Base-by-base conservation (phyloP, 1,140 invertebrate species). In the Diabrotica virgifera region DNA sequence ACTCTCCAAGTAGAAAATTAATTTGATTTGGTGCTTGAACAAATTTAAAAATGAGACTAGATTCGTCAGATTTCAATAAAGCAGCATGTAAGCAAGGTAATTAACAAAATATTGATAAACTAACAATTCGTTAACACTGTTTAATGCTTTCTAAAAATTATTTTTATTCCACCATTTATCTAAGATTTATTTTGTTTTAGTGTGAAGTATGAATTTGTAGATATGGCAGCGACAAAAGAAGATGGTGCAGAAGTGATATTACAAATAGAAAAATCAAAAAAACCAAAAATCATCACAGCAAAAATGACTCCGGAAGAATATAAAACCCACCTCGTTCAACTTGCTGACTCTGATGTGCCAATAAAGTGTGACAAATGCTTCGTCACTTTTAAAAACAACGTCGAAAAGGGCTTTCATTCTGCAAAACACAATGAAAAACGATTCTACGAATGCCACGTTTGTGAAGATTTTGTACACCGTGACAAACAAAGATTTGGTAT, bases 401-500 rank as follows among this genome's bases (percentile, higher is more conserved):
- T 75, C 0, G 68, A 62, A 5, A 74, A 74, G 58, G 74, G 67
- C 0, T 59, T 77, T 5, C 75, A 77, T 63, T 74, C 73, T 10
- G 68, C 70, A 24, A 68, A 79, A 74, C 77, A 78, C 52, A 72
- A 63, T n/a, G 52, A 65, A 65, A 75, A 79, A 5, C 3, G n/a
- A 10, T 5, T 46, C 4, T 76, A 79, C 9, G 72, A 74, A 13
- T 82, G 81, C 56, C 74, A 79, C 0, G 53, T 77, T 6, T 82
- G 81, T 62, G 40, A 6, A 0, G 74, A 79, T 8, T 82, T 78
- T 46, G 76, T 71, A 11, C 80, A 78, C 6, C 52, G 65, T 4
- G 78, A 80, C 60, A 80, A 79, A 51, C 80, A 78, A 61, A 73
- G 77, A 54, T 69, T 81, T 4, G 74, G 78, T 8, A 70, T 77